Evolutionary conservation across 64 coral and sea anemone species (phyloP), one percentile per base, ranked within the genome.

Genomic region (Cladopsammia gracilis): DNA sequence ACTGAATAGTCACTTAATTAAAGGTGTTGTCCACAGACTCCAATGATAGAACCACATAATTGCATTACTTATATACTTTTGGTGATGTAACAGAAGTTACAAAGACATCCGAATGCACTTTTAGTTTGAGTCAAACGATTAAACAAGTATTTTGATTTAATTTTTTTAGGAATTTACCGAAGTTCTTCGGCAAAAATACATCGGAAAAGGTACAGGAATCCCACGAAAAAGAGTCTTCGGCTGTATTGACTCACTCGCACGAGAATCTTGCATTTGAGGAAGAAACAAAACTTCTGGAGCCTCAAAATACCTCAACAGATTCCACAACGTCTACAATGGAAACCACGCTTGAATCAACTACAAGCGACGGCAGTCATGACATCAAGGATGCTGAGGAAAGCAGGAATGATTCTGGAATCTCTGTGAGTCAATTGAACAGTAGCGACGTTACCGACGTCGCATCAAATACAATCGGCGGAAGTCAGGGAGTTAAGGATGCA

Each of bases 211-310:
- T 24, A 10, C 50, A 58, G 22, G 52, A 15, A 20, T 15, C 3
- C 61, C 7, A 47, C 47, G 86, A 76, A 73, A 2, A 12, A 3
- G 52, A 5, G 12, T 49, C 51, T 44, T 72, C 59, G 9, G 57
- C 20, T 42, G 44, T 14, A 42, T 16, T 12, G 25, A 20, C 23
- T 15, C 24, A 18, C 10, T 88, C 86, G 23, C 72, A 74, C 49
- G 86, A 88, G 45, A 88, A 88, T 76, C 70, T 88, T 7, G 86
- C 86, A n/a, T 88, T 88, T 76, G 86, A 88, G 26, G 80, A 66
- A 5, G 80, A 84, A 48, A 61, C 66, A 23, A 64, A 66, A 20
- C 80, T 51, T 15, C 20, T 67, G 44, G 80, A 84, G 5, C 61
- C 60, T n/a, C 48, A 84, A 50, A 61, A 84, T n/a, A 67, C 58